Evolutionary conservation across 2,113 vertebrate species (phyloP).

Genomic region (Condylura cristata): DNA sequence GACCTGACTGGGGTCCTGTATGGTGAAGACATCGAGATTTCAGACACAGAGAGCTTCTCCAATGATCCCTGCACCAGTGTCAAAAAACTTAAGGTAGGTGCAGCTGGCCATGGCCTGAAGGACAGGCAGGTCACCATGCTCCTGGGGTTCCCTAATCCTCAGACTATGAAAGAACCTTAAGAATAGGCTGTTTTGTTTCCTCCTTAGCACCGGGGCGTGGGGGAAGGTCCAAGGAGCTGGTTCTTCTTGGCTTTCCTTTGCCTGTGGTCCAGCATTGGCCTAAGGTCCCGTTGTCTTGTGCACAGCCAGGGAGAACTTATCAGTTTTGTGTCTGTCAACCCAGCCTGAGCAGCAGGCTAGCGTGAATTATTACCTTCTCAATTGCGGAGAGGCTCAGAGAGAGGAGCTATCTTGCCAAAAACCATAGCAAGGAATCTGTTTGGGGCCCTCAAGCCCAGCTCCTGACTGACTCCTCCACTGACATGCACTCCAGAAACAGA

Average conservation of each 20-base stretch:
- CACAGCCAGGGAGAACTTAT: background rate
- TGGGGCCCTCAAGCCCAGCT: background rate
- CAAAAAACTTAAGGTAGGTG: conserved; percentile 97
- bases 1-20: conserved; percentile 97
- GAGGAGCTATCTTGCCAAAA: background rate
- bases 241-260: background rate
- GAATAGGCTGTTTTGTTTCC: background rate
- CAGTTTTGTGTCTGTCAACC: accelerated
- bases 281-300: background rate
- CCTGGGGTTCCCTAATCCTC: background rate
- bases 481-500: background rate
- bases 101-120: background rate
- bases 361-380: background rate
- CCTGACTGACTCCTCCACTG: background rate
- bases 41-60: conserved; percentile 98
- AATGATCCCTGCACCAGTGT: conserved; percentile 98
- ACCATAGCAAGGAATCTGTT: background rate
- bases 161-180: background rate
- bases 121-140: accelerated
- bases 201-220: background rate
- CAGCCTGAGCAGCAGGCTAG: background rate
- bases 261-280: background rate
- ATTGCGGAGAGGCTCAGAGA: background rate
- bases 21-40: conserved; percentile 97
- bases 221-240: background rate